These are phyloP conservation scores for Drosophila equinoxialis DNA, from an alignment of 1,140 invertebrate species.

Conservation along the genomic window DNA sequence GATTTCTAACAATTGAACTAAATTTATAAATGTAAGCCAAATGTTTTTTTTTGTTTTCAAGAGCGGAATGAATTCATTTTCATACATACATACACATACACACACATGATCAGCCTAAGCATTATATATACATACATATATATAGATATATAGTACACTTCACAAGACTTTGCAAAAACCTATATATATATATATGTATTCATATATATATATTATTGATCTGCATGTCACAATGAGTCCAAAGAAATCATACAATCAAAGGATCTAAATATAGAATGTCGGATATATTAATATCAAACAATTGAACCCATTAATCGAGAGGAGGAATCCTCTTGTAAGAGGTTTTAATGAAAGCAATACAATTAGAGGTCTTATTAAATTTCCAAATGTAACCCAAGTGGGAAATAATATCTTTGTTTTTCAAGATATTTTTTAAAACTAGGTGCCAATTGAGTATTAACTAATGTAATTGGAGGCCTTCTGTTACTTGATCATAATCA, in stretches of 20 bases:
- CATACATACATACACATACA: neutral
- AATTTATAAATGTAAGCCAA: slow-evolving; percentile 40
- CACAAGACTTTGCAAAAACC: neutral
- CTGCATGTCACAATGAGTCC: neutral
- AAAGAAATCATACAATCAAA: neutral
- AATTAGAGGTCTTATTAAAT: slow-evolving; percentile 1
- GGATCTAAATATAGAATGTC: too few species aligned
- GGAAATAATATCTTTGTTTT: too few species aligned
- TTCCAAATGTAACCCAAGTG: neutral
- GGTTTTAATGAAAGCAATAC: neutral
- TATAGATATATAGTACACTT: neutral
- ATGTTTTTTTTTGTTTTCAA: slow-evolving; percentile 14
- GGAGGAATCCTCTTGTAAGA: neutral
- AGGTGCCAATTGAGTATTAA: too few species aligned
- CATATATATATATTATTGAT: slow-evolving; percentile 12
- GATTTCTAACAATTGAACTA: slow-evolving; percentile 42
- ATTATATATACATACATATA: neutral
- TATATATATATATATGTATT: too few species aligned
- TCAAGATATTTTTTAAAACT: too few species aligned
- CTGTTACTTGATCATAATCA: slow-evolving; percentile 4
- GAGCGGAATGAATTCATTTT: slow-evolving; percentile 4
- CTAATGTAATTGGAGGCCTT: slow-evolving; percentile 1
- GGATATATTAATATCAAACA: too few species aligned
- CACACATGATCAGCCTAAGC: neutral
- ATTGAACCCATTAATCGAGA: too few species aligned